Percentiles rank a stretch among this genome's conserved stretches.
phyloP scores from a whole-genome alignment of 2,888 invertebrate species.

The Tenthredo notha region DNA sequence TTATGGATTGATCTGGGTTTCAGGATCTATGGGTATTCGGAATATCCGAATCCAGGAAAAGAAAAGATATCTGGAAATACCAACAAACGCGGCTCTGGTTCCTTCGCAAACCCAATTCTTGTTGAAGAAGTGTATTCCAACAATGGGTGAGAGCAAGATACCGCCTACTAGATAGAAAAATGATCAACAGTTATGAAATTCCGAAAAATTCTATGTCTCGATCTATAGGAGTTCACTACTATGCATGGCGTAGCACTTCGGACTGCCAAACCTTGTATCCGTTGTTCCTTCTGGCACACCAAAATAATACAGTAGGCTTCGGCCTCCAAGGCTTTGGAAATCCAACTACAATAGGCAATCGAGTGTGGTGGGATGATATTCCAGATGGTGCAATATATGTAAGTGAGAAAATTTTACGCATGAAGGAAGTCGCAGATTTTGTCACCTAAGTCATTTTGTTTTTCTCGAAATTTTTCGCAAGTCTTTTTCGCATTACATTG shows the following conservation, averaged over 20 bases:
- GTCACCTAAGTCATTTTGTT: neutral
- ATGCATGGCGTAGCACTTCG: neutral
- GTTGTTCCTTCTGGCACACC: neutral
- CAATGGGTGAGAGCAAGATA: conserved; percentile 4
- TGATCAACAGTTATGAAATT: neutral
- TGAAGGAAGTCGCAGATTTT: neutral
- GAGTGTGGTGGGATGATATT: conserved; percentile 9
- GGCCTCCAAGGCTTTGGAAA: neutral
- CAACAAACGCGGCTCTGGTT: neutral
- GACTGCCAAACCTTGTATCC: neutral
- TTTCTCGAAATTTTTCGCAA: too few relatives aligned
- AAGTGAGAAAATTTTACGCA: neutral
- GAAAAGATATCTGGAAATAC: neutral
- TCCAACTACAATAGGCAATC: neutral
- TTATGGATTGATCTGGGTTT: neutral
- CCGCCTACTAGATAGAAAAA: neutral
- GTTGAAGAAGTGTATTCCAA: neutral
- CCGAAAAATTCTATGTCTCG: neutral
- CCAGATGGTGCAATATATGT: neutral
- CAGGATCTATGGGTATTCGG: conserved; percentile 7
- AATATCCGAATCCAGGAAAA: neutral
- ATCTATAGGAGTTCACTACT: neutral
- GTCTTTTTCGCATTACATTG: neutral
- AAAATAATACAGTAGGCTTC: neutral
- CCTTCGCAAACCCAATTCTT: neutral